Evolutionary conservation across 2,888 invertebrate genomes (phyloP).

Genomic region (Acanthoscelides obtectus): DNA sequence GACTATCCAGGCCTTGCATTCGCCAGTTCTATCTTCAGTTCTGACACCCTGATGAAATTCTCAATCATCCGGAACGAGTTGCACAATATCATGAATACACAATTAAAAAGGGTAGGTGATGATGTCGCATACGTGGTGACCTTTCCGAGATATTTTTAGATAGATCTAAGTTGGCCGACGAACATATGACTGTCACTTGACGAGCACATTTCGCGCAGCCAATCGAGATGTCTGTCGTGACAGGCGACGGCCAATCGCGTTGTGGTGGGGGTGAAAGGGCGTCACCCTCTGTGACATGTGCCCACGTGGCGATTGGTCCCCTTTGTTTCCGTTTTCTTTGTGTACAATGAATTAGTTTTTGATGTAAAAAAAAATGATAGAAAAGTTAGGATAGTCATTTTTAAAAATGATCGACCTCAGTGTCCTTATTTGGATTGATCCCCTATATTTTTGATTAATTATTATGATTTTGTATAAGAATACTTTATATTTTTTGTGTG

Average conservation of each 20-base stretch:
- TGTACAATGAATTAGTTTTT: no score
- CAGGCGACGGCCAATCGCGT: neutral
- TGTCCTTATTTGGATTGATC: no score
- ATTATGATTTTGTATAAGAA: no score
- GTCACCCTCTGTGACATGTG: neutral
- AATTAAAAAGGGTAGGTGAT: slow-evolving; percentile 86
- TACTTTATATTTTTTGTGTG: no score
- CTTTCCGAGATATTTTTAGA: neutral
- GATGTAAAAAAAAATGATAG: no score
- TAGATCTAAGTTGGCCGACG: neutral
- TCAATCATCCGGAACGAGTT: slow-evolving; percentile 94
- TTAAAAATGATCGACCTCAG: no score
- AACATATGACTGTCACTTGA: neutral
- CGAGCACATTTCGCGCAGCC: neutral
- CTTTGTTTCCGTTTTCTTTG: no score
- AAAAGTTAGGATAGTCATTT: no score
- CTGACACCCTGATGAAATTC: slow-evolving; percentile 97
- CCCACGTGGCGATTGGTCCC: neutral
- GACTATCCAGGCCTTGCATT: slow-evolving; percentile 92
- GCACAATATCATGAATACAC: slow-evolving; percentile 95
- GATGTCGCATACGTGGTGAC: neutral
- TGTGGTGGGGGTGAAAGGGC: neutral
- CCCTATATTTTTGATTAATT: no score
- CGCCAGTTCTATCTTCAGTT: slow-evolving; percentile 88
- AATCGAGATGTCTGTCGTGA: neutral